Base-by-base conservation (phyloP, 2,888 invertebrate genomes). In the Sycophila texana region DNA sequence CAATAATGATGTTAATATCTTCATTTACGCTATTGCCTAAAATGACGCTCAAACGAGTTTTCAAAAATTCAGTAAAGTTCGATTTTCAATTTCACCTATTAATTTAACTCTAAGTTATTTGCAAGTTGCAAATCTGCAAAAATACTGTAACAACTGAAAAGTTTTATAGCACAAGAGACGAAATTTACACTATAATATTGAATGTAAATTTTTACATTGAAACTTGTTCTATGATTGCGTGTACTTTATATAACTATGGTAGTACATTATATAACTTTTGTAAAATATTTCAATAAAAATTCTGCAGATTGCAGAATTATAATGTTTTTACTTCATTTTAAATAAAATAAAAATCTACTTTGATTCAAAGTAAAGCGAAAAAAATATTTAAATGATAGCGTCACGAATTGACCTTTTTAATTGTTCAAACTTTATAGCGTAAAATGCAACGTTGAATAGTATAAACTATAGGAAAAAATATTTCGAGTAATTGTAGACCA, bases 101-200 rank as follows among this genome's bases (percentile, higher is more conserved):
- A 76, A 14, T 51, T 65, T 58, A 13, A 71, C 26, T 76, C 47
- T 70, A 20, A 71, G 65, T 26, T 76, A 55, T 63, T 65, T 22
- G 49, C 16, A 67, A 49, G 47, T 57, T 18, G 57, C 26, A 68
- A 16, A 70, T 49, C 61, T 63, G n/a, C 12, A 79, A 70, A 71
- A 74, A 74, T 79, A 74, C 58, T 58, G 16, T 63, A 63, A 22
- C 26, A 74, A 78, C 63, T 39, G 61, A 74, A 74, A 77, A 67
- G 57, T 47, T 51, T 53, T 53, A 7, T 4, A 53, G 16, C 39
- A 10, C 39, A 39, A 39, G 39, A 10, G 39, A 39, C 39, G 39
- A 39, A 39, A 39, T 39, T 39, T 39, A 39, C 39, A 10, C 39
- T 39, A 39, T 39, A 39, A 10, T 39, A 39, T 39, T 39, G 39